Evolutionary conservation across 2,113 vertebrate species (phyloP).

Genomic region (Ophthalmolycus amberensis): DNA sequence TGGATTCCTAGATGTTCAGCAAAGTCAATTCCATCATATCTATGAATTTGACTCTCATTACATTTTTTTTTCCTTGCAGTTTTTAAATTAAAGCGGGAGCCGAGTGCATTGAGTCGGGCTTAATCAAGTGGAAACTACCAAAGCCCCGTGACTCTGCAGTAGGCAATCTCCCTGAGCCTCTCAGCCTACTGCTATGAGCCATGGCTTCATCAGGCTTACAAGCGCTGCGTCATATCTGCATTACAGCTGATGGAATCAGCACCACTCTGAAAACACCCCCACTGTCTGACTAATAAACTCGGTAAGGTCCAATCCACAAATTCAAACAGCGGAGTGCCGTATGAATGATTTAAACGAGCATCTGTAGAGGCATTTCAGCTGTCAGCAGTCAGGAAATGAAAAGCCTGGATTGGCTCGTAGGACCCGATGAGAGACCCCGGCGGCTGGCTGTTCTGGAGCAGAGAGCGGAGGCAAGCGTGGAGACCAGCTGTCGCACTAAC

Average conservation of each 20-base stretch:
- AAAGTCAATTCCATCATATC: constrained; percentile 85
- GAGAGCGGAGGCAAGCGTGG: constrained; percentile 58
- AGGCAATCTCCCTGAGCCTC: constrained; percentile 78
- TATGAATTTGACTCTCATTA: constrained; percentile 85
- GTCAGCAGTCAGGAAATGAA: constrained; percentile 80
- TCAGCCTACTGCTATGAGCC: constrained; percentile 72
- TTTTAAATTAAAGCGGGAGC: constrained; percentile 81
- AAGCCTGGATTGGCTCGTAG: constrained; percentile 72
- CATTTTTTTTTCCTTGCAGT: constrained; percentile 58
- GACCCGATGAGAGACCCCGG: constrained; percentile 60
- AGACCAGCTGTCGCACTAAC: constrained; percentile 78
- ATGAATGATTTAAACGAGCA: constrained; percentile 82
- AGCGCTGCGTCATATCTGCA: constrained; percentile 77
- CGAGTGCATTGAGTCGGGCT: constrained; percentile 74
- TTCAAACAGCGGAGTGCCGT: constrained; percentile 42
- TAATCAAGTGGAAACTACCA: constrained; percentile 85
- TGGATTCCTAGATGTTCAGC: constrained; percentile 81
- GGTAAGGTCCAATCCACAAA: constrained; percentile 57
- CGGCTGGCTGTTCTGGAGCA: constrained; percentile 62
- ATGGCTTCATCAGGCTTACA: constrained; percentile 81
- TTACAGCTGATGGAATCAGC: constrained; percentile 68
- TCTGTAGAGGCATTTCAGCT: constrained; percentile 72
- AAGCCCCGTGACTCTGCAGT: constrained; percentile 79
- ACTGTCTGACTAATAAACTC: constrained; percentile 76
- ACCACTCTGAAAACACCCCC: constrained; percentile 53